phyloP scores from a whole-genome alignment of 2,797 vertebrate genomes.

The Thunnus albacares region DNA sequence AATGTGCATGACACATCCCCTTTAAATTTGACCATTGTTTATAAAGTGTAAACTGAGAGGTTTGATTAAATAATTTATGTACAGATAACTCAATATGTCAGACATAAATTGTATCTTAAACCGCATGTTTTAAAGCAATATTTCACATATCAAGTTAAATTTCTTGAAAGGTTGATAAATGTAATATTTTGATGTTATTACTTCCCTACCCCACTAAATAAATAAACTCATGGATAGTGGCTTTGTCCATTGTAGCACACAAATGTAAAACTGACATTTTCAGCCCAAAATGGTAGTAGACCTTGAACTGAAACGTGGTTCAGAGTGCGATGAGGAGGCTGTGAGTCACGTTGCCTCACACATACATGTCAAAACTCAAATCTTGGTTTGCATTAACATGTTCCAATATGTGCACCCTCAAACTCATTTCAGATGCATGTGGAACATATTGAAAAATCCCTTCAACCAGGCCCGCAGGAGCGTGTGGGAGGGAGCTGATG shows the following conservation, averaged over 20 bases:
- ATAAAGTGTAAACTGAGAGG: background rate
- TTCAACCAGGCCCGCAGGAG: constrained; percentile 26
- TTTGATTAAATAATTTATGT: too few relatives aligned
- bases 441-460: constrained; percentile 31
- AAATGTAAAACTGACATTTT: background rate
- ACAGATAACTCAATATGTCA: background rate
- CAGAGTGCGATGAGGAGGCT: constrained; percentile 2
- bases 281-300: background rate
- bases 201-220: background rate
- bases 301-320: constrained; percentile 12
- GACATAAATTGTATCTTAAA: background rate
- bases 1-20: too few relatives aligned
- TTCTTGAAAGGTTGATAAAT: too few relatives aligned
- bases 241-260: background rate
- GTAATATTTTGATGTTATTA: background rate
- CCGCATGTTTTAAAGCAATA: background rate
- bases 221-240: background rate
- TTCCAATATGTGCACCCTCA: constrained; percentile 30
- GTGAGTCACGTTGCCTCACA: background rate
- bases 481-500: constrained; percentile 15
- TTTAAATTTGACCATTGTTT: background rate
- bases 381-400: constrained; percentile 22
- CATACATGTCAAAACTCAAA: background rate
- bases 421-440: constrained; percentile 45
- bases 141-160: too few relatives aligned